phyloP scores from a whole-genome alignment of 1,140 invertebrate genomes.

The Aphelinus atriplicis region DNA sequence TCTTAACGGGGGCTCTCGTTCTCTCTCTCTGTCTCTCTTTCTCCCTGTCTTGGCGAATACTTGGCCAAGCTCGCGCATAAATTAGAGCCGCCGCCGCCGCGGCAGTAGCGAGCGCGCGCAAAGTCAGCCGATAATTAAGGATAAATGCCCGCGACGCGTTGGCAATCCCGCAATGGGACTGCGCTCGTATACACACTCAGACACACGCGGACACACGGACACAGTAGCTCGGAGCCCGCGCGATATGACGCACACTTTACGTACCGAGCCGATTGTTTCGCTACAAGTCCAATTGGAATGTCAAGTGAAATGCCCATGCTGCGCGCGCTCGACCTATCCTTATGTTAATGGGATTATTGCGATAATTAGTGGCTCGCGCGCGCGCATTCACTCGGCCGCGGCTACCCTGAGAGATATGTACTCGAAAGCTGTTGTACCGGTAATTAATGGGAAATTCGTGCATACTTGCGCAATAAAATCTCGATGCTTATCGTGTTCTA shows the following conservation, averaged over 20 bases:
- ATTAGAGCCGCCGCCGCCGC: slow-evolving; percentile 10
- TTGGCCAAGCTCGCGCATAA: slow-evolving; percentile 17
- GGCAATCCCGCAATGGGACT: slow-evolving; percentile 39
- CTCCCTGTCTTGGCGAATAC: slow-evolving; percentile 7
- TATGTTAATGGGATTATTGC: too few relatives aligned
- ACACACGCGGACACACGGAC: too few relatives aligned
- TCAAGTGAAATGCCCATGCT: slow-evolving; percentile 11
- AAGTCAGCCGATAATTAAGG: slow-evolving; percentile 35
- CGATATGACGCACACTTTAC: slow-evolving; percentile 31
- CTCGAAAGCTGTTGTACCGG: too few relatives aligned
- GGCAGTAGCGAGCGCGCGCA: slow-evolving; percentile 11
- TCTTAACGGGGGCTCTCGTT: slow-evolving; percentile 20
- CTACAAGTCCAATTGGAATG: slow-evolving; percentile 16
- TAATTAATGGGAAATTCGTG: too few relatives aligned
- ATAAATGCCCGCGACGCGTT: slow-evolving; percentile 18
- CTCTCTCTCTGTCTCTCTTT: too few relatives aligned
- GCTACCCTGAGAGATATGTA: too few relatives aligned
- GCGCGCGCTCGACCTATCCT: too few relatives aligned
- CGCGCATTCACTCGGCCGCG: too few relatives aligned
- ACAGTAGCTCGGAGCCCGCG: background rate
- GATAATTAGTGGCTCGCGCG: too few relatives aligned
- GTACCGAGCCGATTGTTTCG: slow-evolving; percentile 20
- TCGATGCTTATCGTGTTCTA: too few relatives aligned
- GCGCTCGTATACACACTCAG: too few relatives aligned
- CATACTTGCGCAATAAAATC: too few relatives aligned